These are phyloP conservation scores for Labeo rohita DNA, from an alignment of 2,113 vertebrate genomes.

Conservation along the genomic window DNA sequence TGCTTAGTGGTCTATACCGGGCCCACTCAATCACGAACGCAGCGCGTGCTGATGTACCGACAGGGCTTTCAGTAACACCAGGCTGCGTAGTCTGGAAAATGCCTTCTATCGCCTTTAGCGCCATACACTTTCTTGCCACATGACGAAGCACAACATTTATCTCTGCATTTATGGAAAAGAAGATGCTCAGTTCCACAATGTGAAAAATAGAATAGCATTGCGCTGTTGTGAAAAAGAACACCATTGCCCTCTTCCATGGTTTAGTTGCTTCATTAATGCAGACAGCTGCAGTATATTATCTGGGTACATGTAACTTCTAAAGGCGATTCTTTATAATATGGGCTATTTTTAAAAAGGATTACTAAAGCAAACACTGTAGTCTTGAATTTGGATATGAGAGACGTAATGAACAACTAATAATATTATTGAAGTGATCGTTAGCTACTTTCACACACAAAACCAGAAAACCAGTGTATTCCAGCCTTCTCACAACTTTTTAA, in stretches of 20 bases:
- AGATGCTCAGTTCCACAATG: constrained; percentile 14
- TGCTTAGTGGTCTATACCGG: constrained; percentile 73
- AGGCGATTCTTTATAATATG: neutral
- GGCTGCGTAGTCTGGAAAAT: constrained; percentile 50
- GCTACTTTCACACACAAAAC: too few species aligned
- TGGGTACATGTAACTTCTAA: neutral
- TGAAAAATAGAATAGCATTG: neutral
- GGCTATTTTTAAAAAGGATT: neutral
- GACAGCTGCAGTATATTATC: neutral
- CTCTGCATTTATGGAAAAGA: constrained; percentile 16
- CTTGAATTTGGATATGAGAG: neutral
- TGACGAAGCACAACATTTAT: constrained; percentile 27
- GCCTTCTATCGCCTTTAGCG: neutral
- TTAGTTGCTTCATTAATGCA: neutral
- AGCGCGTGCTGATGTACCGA: constrained; percentile 57
- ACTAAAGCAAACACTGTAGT: neutral
- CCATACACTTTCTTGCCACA: constrained; percentile 5
- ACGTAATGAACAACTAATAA: neutral
- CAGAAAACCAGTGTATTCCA: too few species aligned
- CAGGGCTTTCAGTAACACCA: constrained; percentile 67
- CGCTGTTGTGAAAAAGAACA: constrained; percentile 7
- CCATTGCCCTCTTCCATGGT: neutral
- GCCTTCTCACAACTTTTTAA: too few species aligned
- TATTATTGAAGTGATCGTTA: too few species aligned
- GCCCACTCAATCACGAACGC: constrained; percentile 70